Evolutionary conservation across 2,888 invertebrate species (phyloP).

Genomic region (Megaustenia siamemsis): DNA sequence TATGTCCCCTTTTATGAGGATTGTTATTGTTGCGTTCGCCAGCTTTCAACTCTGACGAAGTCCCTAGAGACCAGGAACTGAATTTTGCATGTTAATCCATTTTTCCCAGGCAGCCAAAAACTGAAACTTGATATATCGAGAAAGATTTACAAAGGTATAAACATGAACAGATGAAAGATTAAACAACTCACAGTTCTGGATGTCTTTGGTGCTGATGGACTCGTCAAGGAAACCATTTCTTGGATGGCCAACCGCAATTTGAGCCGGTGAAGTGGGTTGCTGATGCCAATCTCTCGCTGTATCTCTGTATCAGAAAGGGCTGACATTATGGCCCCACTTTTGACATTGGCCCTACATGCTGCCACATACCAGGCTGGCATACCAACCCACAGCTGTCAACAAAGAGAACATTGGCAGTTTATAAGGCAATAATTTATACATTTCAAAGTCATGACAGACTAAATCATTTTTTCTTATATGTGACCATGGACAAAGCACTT

Average conservation of each 20-base stretch:
- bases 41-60: no score
- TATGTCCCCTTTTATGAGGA: no score
- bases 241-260: slow-evolving; percentile 96
- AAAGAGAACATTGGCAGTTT: slow-evolving; percentile 3
- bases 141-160: no score
- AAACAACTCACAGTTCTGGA: slow-evolving; percentile 86
- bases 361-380: slow-evolving; percentile 99
- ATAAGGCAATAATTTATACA: neutral
- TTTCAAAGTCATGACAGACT: neutral
- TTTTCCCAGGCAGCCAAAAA: no score
- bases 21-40: no score
- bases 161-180: neutral
- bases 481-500: no score
- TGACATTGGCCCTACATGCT: slow-evolving; percentile 99
- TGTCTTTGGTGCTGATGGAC: slow-evolving; percentile 98
- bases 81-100: no score
- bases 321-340: slow-evolving; percentile 99
- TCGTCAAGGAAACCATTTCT: slow-evolving; percentile 99
- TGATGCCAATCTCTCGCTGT: slow-evolving; percentile 96
- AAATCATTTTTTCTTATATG: neutral
- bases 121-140: no score
- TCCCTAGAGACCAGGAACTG: no score
- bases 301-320: slow-evolving; percentile 99
- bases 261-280: slow-evolving; percentile 91
- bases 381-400: slow-evolving; percentile 92